A percentile compares a stretch with the other conserved stretches of the same genome.
Evolutionary conservation across 2,888 invertebrate species (phyloP).

Genomic region (Amphipoea lucens): DNA sequence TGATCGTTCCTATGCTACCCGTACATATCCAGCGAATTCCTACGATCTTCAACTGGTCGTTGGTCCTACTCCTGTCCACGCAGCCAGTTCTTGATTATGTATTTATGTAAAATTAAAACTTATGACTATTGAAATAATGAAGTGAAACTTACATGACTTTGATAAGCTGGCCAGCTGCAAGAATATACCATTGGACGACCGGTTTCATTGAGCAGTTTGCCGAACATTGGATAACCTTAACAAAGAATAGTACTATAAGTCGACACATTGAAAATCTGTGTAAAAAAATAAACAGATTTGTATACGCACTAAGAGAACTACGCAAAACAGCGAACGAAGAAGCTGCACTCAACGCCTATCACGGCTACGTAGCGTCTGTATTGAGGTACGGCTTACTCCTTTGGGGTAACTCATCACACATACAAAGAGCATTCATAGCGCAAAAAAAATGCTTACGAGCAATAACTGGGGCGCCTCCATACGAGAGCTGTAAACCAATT

Average conservation of each 20-base stretch:
- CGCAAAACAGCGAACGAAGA: too few relatives aligned
- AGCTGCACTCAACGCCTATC: too few relatives aligned
- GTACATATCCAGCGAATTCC: not conserved
- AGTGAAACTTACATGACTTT: slow-evolving; percentile 71
- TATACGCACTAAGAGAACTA: too few relatives aligned
- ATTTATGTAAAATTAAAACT: not conserved
- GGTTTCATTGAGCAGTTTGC: slow-evolving; percentile 92
- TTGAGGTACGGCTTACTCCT: too few relatives aligned
- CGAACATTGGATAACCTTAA: slow-evolving; percentile 93
- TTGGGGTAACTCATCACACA: too few relatives aligned
- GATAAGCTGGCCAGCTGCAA: slow-evolving; percentile 96
- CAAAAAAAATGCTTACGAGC: too few relatives aligned
- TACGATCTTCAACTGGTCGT: not conserved
- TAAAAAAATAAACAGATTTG: too few relatives aligned
- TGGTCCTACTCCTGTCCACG: not conserved
- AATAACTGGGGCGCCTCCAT: too few relatives aligned
- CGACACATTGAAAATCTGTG: too few relatives aligned
- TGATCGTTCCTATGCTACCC: not conserved
- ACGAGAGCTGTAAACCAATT: too few relatives aligned
- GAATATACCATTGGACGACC: slow-evolving; percentile 94
- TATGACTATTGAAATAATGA: not conserved
- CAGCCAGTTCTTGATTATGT: not conserved
- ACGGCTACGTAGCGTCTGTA: too few relatives aligned
- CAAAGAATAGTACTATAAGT: not conserved
- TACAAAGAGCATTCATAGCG: too few relatives aligned